Conservation (phyloP, 2,797 vertebrate species). For the Mormyrus proboscirostris region DNA sequence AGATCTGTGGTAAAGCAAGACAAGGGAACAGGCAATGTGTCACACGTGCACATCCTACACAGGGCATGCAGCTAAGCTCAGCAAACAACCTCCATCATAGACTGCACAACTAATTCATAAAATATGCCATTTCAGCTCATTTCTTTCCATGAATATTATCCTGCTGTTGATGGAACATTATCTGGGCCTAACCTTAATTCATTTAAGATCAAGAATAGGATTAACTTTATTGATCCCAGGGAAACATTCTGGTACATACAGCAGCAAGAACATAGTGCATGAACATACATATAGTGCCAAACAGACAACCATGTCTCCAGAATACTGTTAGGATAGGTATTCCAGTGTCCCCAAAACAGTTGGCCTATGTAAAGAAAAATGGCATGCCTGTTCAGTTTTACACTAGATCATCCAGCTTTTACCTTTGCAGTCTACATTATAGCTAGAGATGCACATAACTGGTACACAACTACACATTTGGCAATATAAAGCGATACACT, state of each 20-base stretch:
- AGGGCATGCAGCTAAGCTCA: constrained; percentile 16
- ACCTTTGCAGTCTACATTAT: not conserved
- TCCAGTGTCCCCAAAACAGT: not conserved
- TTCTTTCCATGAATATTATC: not conserved
- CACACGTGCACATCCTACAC: not conserved
- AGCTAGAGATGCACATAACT: not conserved
- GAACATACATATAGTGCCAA: not conserved
- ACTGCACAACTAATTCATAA: not conserved
- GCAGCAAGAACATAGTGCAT: not conserved
- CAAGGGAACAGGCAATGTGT: not conserved
- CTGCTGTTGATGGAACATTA: not conserved
- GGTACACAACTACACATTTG: not conserved
- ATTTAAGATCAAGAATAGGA: not conserved
- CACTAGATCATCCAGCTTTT: not conserved
- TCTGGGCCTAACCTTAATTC: not conserved
- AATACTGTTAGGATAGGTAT: not conserved
- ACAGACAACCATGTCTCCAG: not conserved
- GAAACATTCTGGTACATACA: not conserved
- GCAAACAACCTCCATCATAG: not conserved
- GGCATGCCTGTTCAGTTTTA: not conserved
- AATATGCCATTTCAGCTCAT: not conserved
- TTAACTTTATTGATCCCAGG: not conserved
- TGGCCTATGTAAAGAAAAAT: not conserved
- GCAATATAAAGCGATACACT: not conserved
- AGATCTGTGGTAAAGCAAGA: constrained; percentile 40